These are phyloP conservation scores for Rhadina sibilatrix DNA, from an alignment of 2,113 vertebrate genomes.

Conservation along the genomic window DNA sequence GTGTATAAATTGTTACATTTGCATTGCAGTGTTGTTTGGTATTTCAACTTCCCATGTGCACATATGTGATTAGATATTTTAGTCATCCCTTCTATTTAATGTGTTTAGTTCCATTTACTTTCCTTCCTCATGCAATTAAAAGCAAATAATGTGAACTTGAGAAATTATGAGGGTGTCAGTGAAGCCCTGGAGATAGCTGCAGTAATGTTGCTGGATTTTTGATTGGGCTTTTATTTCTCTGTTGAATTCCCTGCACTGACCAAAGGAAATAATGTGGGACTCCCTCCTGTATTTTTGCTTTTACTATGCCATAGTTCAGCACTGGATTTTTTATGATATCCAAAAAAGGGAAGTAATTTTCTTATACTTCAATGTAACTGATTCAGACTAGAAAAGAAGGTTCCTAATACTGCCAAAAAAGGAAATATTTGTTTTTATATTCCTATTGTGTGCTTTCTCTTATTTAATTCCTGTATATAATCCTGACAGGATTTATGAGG, in stretches of 20 bases:
- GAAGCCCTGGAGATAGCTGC: background rate
- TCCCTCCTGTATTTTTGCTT: background rate
- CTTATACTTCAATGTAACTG: background rate
- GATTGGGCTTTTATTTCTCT: background rate
- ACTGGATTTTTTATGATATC: background rate
- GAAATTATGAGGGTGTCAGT: background rate
- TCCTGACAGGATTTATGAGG: background rate
- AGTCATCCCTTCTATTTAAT: background rate
- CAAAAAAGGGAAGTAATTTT: slow-evolving; percentile 37
- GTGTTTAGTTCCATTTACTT: background rate
- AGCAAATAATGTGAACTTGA: background rate
- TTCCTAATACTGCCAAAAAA: background rate
- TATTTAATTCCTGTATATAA: background rate
- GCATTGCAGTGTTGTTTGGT: background rate
- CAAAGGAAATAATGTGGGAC: background rate
- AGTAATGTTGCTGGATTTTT: background rate
- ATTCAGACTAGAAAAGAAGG: background rate
- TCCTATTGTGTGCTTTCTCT: background rate
- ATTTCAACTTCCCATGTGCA: background rate
- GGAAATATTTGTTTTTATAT: background rate
- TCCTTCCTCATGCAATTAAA: background rate
- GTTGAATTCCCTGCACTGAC: background rate
- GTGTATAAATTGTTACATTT: background rate
- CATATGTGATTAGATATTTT: background rate
- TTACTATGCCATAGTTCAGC: background rate